Percentiles rank a stretch among this genome's conserved stretches.
Evolutionary conservation across 2,797 vertebrate genomes (phyloP).

Genomic region (Octomys mimax): DNA sequence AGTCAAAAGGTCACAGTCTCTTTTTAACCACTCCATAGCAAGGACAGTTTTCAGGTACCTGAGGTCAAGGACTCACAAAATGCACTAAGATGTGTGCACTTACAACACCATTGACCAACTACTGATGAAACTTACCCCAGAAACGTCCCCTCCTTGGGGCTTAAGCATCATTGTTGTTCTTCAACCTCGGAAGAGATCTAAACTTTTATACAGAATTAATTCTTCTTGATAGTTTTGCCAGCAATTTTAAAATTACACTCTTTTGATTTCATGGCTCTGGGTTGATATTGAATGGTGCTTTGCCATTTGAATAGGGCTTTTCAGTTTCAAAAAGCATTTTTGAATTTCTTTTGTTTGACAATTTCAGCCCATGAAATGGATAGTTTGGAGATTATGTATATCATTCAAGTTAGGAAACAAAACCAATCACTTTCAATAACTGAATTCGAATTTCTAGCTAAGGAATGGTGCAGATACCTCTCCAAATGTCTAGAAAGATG

Average conservation of each 20-base stretch:
- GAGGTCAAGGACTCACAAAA: conserved; percentile 47
- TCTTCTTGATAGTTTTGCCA: neutral
- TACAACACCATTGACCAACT: neutral
- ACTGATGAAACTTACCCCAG: neutral
- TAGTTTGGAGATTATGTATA: neutral
- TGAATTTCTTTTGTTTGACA: neutral
- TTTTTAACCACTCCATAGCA: conserved; percentile 50
- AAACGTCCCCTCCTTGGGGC: neutral
- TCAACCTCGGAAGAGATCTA: neutral
- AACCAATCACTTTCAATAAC: neutral
- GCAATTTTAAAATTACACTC: no score
- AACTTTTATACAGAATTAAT: neutral
- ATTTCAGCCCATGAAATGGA: neutral
- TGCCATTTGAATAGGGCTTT: neutral
- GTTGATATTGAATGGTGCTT: neutral
- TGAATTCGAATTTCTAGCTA: neutral
- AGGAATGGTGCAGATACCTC: neutral
- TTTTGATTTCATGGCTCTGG: neutral
- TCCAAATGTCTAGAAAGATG: neutral
- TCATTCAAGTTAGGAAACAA: neutral
- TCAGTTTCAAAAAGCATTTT: neutral
- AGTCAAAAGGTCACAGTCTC: neutral
- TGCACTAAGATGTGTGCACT: neutral
- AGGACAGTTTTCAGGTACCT: neutral
- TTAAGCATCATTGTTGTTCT: neutral